Evolutionary conservation across 2,888 invertebrate genomes (phyloP).

Genomic region (Lymantria monacha): DNA sequence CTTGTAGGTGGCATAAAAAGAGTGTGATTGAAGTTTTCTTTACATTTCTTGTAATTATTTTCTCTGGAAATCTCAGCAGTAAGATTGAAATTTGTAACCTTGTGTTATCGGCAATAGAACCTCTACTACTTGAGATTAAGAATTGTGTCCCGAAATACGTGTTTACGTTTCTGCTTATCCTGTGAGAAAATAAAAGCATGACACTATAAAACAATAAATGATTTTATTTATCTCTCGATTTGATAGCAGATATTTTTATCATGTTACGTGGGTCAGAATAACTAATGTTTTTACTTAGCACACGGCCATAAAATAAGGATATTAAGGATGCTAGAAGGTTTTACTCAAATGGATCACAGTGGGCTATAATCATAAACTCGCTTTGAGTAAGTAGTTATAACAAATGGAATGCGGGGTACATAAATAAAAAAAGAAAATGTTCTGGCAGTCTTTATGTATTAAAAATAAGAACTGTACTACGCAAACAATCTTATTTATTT

Average conservation of each 20-base stretch:
- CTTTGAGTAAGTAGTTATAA: conserved; percentile 1
- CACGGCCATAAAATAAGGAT: conserved; percentile 4
- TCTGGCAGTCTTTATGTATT: background rate
- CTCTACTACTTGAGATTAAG: background rate
- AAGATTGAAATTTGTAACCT: too few species aligned
- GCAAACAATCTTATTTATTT: background rate
- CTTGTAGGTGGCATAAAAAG: background rate
- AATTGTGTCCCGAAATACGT: background rate
- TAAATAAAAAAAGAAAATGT: background rate
- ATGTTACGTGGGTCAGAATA: conserved; percentile 1
- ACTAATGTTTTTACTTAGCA: conserved; percentile 7
- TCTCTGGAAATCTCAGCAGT: too few species aligned
- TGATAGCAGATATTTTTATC: background rate
- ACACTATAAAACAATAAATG: background rate
- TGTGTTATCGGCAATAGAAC: too few species aligned
- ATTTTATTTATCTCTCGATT: background rate
- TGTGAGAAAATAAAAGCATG: background rate
- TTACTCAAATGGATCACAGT: conserved; percentile 7
- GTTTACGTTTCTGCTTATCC: background rate
- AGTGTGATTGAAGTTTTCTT: background rate
- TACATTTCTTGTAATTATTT: too few species aligned
- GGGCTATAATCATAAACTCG: conserved; percentile 9
- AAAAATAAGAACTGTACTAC: background rate
- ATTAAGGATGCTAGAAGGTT: conserved; percentile 6
- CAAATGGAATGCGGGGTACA: conserved; percentile 3